Evolutionary conservation across 2,113 vertebrate species (phyloP).

Genomic region (Alouatta palliata): DNA sequence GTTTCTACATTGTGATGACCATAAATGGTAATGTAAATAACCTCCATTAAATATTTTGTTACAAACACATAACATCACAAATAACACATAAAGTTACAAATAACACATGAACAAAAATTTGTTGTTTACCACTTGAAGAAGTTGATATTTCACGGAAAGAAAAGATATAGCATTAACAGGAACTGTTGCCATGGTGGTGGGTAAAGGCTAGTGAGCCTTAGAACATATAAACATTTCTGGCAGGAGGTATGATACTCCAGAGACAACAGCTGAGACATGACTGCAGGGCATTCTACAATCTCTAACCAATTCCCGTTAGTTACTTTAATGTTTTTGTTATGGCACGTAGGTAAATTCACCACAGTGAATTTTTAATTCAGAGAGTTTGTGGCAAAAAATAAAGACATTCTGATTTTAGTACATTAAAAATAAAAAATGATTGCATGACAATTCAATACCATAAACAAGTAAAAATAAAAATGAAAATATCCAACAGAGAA

Average conservation of each 20-base stretch:
- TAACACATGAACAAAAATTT: conserved; percentile 21
- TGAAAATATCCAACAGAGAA: background rate
- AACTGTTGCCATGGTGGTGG: accelerated
- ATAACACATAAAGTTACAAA: background rate
- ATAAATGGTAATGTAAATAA: conserved; percentile 55
- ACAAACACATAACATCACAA: background rate
- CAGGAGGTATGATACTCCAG: background rate
- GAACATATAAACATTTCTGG: background rate
- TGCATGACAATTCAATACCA: background rate
- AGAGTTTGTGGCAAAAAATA: background rate
- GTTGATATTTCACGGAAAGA: background rate
- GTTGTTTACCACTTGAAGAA: background rate
- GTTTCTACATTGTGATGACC: background rate
- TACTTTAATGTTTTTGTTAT: background rate
- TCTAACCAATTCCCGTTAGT: background rate
- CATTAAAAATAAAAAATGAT: background rate
- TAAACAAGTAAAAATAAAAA: background rate
- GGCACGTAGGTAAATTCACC: background rate
- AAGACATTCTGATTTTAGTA: background rate
- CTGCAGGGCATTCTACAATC: background rate
- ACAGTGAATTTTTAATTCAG: background rate
- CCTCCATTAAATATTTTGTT: background rate
- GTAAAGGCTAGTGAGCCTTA: background rate
- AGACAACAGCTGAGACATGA: background rate
- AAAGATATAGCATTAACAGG: background rate